Evolutionary conservation across 2,888 invertebrate species (phyloP).

Genomic region (Electrophaes corylata): DNA sequence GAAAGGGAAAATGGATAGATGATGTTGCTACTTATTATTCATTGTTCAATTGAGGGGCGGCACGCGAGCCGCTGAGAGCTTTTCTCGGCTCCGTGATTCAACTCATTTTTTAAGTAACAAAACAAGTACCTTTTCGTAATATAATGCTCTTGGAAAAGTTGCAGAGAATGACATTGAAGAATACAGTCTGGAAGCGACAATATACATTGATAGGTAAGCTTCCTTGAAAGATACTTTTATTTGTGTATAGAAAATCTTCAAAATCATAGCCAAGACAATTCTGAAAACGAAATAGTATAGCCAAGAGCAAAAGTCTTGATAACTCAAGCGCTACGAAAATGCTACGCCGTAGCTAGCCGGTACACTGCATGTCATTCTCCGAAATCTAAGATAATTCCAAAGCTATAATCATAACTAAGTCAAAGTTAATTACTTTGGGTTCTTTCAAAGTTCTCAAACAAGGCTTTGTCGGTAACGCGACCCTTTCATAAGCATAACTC

Average conservation of each 20-base stretch:
- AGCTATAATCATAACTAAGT: conserved; percentile 74
- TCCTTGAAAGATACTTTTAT: neutral
- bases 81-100: conserved; percentile 71
- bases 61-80: conserved; percentile 55
- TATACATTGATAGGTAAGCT: neutral
- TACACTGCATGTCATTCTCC: conserved; percentile 46
- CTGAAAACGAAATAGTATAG: neutral
- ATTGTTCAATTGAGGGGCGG: conserved; percentile 64
- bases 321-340: conserved; percentile 8
- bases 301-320: neutral
- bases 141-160: conserved; percentile 24
- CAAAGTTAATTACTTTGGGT: conserved; percentile 79
- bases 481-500: conserved; percentile 64
- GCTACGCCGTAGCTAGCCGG: conserved; percentile 55
- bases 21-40: conserved; percentile 80
- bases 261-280: neutral
- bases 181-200: neutral
- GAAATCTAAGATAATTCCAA: conserved; percentile 54
- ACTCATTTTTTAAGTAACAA: conserved; percentile 79
- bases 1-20: conserved; percentile 76
- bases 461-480: conserved; percentile 79
- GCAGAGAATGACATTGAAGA: conserved; percentile 28
- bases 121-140: conserved; percentile 58
- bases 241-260: neutral
- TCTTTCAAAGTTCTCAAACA: conserved; percentile 63